Percentiles rank a stretch among this genome's conserved stretches.
These are phyloP conservation scores for Equus przewalskii DNA, from an alignment of 2,113 vertebrate species.

Conservation along the genomic window DNA sequence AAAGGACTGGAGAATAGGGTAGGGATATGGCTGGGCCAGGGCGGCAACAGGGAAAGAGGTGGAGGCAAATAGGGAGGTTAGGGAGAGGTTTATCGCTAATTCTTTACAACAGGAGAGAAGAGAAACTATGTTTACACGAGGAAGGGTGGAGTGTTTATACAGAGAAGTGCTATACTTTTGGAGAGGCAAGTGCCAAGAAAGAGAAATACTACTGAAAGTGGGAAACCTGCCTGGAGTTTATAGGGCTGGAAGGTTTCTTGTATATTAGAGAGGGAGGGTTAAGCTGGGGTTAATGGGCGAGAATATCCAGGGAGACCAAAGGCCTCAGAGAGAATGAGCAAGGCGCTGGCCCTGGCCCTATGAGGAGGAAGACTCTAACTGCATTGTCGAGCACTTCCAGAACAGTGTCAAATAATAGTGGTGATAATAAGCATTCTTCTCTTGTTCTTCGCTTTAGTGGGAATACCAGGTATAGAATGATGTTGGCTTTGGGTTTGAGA, in stretches of 20 bases:
- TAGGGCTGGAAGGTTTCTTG: neutral
- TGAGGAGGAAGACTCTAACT: neutral
- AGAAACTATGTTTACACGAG: constrained; percentile 16
- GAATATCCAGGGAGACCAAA: neutral
- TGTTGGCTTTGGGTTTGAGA: neutral
- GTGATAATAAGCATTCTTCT: neutral
- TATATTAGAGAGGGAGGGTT: neutral
- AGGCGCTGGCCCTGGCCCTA: neutral
- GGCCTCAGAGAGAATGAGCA: neutral
- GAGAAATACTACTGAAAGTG: neutral
- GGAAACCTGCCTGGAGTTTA: neutral
- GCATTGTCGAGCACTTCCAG: neutral
- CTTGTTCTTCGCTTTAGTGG: neutral
- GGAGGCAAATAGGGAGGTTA: neutral
- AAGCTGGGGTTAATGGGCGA: neutral
- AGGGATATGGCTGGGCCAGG: neutral
- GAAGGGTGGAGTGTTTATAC: neutral
- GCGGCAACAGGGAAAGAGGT: neutral
- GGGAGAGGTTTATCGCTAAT: neutral
- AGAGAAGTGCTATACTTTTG: constrained; percentile 14
- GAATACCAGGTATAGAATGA: neutral
- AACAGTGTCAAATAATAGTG: neutral
- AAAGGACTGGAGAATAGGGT: neutral
- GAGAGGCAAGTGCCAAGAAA: constrained; percentile 2
- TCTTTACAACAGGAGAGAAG: neutral